phyloP scores from a whole-genome alignment of 2,797 vertebrate genomes.

The Dicrostonyx torquatus region DNA sequence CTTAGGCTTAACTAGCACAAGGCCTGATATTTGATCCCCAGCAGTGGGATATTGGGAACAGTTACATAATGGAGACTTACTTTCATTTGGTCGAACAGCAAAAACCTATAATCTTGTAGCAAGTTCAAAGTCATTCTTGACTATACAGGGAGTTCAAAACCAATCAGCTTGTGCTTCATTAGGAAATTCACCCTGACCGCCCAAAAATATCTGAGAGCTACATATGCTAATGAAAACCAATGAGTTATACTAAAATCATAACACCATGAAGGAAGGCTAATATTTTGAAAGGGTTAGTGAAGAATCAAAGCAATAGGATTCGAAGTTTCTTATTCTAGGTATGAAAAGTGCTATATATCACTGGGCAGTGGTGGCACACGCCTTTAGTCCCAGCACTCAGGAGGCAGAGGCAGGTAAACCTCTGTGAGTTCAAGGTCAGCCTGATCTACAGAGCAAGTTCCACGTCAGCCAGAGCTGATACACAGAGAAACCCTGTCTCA shows the following conservation, averaged over 20 bases:
- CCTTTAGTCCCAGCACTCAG: not conserved
- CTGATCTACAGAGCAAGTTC: not conserved
- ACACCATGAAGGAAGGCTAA: not conserved
- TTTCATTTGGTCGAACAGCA: not conserved
- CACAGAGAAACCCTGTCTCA: not conserved
- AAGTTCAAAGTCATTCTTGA: not conserved
- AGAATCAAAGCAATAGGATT: not conserved
- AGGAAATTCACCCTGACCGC: not conserved
- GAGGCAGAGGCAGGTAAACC: not conserved
- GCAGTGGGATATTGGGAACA: not conserved
- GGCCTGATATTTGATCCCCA: too few species aligned
- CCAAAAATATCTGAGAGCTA: not conserved
- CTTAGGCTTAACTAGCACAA: not conserved
- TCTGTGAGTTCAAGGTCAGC: not conserved
- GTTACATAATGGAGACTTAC: not conserved
- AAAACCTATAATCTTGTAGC: not conserved
- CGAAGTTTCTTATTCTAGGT: not conserved
- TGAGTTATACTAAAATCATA: not conserved
- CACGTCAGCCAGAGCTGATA: not conserved
- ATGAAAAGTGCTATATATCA: not conserved
- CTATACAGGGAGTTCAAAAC: not conserved
- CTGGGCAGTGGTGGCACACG: not conserved
- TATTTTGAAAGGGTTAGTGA: not conserved
- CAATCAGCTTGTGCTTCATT: not conserved
- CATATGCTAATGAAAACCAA: not conserved